Base-by-base conservation (phyloP, 2,888 invertebrate species). In the Acanthosepion pharaonis region DNA sequence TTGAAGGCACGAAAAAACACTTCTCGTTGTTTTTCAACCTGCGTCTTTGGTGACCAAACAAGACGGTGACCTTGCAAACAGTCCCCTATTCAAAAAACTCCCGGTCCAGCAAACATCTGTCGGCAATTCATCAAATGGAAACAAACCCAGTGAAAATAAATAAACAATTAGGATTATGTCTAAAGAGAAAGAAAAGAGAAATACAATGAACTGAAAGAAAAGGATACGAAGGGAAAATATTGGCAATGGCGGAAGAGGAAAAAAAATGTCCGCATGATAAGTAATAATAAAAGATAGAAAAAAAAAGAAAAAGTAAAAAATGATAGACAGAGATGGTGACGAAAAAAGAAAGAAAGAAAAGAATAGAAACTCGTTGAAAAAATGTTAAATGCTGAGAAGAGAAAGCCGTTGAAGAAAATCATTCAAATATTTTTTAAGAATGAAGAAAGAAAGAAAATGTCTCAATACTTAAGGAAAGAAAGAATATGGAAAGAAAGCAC, bases 31-130 rank as follows among this genome's bases (percentile, higher is more conserved):
- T 78, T 78, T 78, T 78, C n/a, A 78, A 78, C 78, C n/a, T 78
- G 78, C 78, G 78, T 33, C 78, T 78, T 78, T 78, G 78, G 78
- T 78, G 78, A 78, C 78, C 78, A 78, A 78, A 78, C 78, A 78
- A 78, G 78, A 78, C 78, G 78, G 78, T 78, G 78, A n/a, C n/a
- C 78, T 78, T 78, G 78, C 78, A 78, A 78, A 78, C 78, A 78
- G 78, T 78, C 78, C n/a, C 78, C 78, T n/a, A 78, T 78, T 33
- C 78, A 78, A 78, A 78, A 78, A n/a, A n/a, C 78, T n/a, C n/a
- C n/a, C 78, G 78, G 78, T 78, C n/a, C 78, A 78, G 78, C n/a
- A 78, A 78, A 78, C 78, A 78, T 78, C 78, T 78, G 78, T 78
- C 78, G 78, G 78, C n/a, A 78, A 78, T 78, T n/a, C n/a, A 78